phyloP scores from a whole-genome alignment of 1,140 invertebrate species.

The Drosophila sucinea region DNA sequence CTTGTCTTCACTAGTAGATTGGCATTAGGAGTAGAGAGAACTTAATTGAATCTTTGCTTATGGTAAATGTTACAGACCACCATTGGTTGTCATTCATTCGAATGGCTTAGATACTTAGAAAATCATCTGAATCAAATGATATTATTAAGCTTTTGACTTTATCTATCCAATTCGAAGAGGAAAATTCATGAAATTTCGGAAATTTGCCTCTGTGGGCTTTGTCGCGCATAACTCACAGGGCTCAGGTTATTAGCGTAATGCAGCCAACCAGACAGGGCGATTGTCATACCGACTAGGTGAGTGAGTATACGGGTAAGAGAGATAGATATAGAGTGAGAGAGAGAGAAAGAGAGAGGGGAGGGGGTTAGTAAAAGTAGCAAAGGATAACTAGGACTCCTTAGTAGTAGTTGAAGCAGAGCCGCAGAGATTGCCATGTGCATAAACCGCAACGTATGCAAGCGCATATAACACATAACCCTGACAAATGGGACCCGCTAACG shows the following conservation, averaged over 20 bases:
- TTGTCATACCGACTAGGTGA: conserved; percentile 45
- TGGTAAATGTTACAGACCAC: not conserved
- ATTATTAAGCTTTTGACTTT: conserved; percentile 8
- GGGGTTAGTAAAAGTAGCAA: not conserved
- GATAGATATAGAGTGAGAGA: not conserved
- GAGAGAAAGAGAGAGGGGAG: not conserved
- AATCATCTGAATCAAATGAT: not conserved
- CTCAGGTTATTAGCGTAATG: conserved; percentile 77
- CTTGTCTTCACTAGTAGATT: too few relatives aligned
- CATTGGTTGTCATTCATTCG: not conserved
- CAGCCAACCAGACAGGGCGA: conserved; percentile 48
- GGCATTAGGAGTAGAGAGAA: too few relatives aligned
- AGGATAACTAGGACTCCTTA: conserved; percentile 11
- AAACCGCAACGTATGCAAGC: conserved; percentile 67
- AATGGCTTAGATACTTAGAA: not conserved
- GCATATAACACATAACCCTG: conserved; percentile 64
- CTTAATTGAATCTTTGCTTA: not conserved
- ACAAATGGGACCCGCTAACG: conserved; percentile 60
- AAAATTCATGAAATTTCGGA: conserved; percentile 41
- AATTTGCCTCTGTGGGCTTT: conserved; percentile 27
- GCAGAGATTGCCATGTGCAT: conserved; percentile 70
- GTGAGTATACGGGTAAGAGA: conserved; percentile 3
- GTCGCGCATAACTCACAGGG: conserved; percentile 62
- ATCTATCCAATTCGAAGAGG: conserved; percentile 6
- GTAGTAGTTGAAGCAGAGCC: conserved; percentile 18